Base-by-base conservation (phyloP, 2,888 invertebrate species). In the Lasioglossum villosulum region DNA sequence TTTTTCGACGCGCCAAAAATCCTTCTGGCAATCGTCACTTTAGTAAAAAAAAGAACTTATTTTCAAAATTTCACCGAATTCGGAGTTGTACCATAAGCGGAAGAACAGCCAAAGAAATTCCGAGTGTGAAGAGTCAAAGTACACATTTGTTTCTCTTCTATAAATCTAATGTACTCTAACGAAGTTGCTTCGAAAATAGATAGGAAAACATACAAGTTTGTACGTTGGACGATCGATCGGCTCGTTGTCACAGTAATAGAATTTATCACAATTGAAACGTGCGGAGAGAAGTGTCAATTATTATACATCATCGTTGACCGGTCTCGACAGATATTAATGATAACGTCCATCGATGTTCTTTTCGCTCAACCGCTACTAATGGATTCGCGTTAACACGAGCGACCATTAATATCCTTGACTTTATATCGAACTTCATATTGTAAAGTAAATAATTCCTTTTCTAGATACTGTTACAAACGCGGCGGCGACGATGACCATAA, bases 221-320 rank as follows among this genome's bases (percentile, higher is more conserved):
- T 2, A 19, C 3, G 34, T 16, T 37, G n/a, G 16, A 52, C 37
- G 52, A 30, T 34, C 78, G 73, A 68, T 79, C 37, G 10, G 66
- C 23, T 52, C 30, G n/a, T 59, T n/a, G 78, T 45, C 30, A 10
- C 27, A 14, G n/a, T 48, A 59, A 72, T 48, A n/a, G n/a, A n/a
- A n/a, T n/a, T n/a, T n/a, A n/a, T n/a, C n/a, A 52, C 27, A 70
- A 68, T 68, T 48, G 63, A 68, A 37, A 48, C 52, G 19, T 8
- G 37, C 8, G 74, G 16, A 37, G 68, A n/a, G 37, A 72, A 72
- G 39, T 39, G 63, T 78, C 45, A 78, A 81, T 72, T 63, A 78
- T 39, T 34, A 19, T 39, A 39, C 39, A 39, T 79, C 73, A 74
- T 56, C 10, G 4, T 30, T 30, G 52, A 66, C 16, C 66, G 48